Conservation (phyloP, 92 coral and sea anemone species). For the Porites rus region DNA sequence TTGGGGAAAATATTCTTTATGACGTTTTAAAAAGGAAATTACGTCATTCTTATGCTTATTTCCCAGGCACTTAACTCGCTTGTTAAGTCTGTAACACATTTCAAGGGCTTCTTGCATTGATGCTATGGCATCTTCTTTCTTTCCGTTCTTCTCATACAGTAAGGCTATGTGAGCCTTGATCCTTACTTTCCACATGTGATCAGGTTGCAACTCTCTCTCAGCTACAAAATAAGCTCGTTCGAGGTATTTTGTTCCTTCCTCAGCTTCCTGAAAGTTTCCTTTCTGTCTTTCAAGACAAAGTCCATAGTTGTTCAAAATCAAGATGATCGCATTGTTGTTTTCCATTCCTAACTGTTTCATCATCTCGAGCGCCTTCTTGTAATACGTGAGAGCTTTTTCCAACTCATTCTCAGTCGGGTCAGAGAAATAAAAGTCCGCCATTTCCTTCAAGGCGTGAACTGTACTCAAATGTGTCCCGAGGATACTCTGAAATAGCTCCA, state of each 20-base stretch:
- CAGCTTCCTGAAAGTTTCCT: background rate
- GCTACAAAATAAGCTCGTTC: constrained; percentile 2
- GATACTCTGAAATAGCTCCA: background rate
- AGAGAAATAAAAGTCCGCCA: background rate
- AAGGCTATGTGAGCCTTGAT: constrained; percentile 25
- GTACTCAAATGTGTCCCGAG: constrained; percentile 17
- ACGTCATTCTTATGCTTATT: background rate
- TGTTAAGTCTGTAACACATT: background rate
- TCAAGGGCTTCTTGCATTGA: background rate
- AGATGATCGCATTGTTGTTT: constrained; percentile 8
- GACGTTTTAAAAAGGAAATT: background rate
- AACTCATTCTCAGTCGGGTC: background rate
- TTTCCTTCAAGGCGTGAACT: background rate
- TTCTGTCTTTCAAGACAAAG: background rate
- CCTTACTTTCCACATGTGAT: constrained; percentile 9
- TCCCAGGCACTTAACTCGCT: background rate
- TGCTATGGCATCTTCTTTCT: background rate
- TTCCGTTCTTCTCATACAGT: background rate
- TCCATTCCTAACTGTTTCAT: constrained; percentile 4
- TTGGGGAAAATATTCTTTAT: background rate
- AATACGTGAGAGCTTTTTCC: background rate
- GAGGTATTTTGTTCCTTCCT: background rate
- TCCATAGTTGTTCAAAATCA: constrained; percentile 27
- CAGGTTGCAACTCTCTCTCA: constrained; percentile 14
- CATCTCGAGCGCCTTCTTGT: background rate